Evolutionary conservation across 2,888 invertebrate genomes (phyloP).

Genomic region (Tetramorium bicarinatum): DNA sequence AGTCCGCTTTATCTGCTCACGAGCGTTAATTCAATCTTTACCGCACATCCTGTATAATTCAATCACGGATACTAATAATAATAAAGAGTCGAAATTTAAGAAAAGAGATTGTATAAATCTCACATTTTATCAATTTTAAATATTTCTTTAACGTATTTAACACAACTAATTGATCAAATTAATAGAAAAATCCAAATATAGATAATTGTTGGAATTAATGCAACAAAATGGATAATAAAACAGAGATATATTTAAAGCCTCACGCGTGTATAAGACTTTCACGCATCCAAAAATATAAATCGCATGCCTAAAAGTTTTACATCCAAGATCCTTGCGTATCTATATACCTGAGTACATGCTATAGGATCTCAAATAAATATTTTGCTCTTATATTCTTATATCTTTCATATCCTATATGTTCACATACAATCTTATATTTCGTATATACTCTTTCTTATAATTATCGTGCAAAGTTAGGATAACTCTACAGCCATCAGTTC

Average conservation of each 20-base stretch:
- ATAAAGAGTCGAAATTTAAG: background rate
- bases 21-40: too few species aligned
- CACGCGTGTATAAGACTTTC: background rate
- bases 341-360: background rate
- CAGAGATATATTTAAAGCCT: background rate
- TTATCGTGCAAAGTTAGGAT: background rate
- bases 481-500: background rate
- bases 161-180: background rate
- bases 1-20: too few species aligned
- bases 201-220: background rate
- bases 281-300: background rate
- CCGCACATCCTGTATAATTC: too few species aligned
- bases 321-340: background rate
- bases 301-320: background rate
- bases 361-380: background rate
- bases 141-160: background rate
- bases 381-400: background rate
- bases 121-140: background rate
- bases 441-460: background rate
- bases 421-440: background rate
- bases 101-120: background rate
- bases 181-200: background rate
- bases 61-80: background rate
- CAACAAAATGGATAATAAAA: background rate
- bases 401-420: background rate